phyloP scores from a whole-genome alignment of 2,888 invertebrate genomes.

The Thecocarcelia acutangulata region DNA sequence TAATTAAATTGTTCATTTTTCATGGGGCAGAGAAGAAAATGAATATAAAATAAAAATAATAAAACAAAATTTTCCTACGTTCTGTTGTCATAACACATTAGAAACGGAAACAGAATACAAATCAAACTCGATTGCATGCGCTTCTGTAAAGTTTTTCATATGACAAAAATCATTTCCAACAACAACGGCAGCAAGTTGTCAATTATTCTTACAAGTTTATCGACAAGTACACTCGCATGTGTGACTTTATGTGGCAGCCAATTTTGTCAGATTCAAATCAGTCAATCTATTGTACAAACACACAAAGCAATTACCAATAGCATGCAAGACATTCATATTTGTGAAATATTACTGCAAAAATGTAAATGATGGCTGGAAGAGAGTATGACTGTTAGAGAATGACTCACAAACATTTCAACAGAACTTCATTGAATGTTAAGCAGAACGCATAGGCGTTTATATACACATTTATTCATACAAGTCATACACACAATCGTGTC shows the following conservation, averaged over 20 bases:
- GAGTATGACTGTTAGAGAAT: constrained; percentile 8
- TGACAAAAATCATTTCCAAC: constrained; percentile 12
- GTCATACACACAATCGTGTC: constrained; percentile 17
- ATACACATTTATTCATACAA: background rate
- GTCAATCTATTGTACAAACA: constrained; percentile 35
- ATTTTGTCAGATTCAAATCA: constrained; percentile 59
- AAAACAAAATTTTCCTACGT: constrained; percentile 8
- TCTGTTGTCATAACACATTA: constrained; percentile 4
- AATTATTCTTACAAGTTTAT: constrained; percentile 4
- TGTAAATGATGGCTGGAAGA: constrained; percentile 2
- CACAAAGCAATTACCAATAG: background rate
- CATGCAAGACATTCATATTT: constrained; percentile 5
- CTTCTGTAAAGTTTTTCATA: constrained; percentile 1
- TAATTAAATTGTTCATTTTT: constrained; percentile 53
- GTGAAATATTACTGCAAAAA: constrained; percentile 18
- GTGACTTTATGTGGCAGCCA: constrained; percentile 28
- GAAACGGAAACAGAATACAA: background rate
- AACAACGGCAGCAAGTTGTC: constrained; percentile 11
- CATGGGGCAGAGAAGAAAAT: background rate
- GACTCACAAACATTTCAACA: background rate
- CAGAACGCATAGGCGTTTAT: background rate
- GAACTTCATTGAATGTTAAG: background rate
- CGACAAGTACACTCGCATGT: background rate
- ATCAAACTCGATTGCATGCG: constrained; percentile 13
- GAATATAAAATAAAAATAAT: constrained; percentile 33